Evolutionary conservation across 1,140 invertebrate species (phyloP).

Genomic region (Bombus confusus): DNA sequence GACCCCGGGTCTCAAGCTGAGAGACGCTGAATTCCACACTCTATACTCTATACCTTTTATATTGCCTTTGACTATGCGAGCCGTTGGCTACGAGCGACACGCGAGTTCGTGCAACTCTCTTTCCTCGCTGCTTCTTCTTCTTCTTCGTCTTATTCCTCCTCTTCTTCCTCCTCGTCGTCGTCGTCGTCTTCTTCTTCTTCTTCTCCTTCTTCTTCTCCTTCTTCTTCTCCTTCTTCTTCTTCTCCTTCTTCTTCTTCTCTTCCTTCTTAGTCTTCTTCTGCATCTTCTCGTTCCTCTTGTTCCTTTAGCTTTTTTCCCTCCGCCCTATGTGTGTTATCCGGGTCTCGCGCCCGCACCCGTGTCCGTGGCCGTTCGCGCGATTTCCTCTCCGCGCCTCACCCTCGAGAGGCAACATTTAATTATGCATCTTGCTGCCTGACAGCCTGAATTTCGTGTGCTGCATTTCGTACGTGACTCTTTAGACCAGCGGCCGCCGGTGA

Average conservation of each 20-base stretch:
- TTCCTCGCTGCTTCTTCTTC: too few species aligned
- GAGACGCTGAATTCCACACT: slow-evolving; percentile 80
- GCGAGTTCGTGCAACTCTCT: slow-evolving; percentile 58
- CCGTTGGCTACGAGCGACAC: slow-evolving; percentile 73
- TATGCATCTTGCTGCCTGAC: slow-evolving; percentile 48
- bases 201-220: background rate
- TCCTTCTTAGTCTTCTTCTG: background rate
- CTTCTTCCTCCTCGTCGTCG: background rate
- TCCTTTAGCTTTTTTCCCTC: background rate
- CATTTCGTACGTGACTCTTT: slow-evolving; percentile 45
- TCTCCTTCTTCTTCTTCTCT: background rate
- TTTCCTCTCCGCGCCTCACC: slow-evolving; percentile 20
- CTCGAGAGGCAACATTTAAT: slow-evolving; percentile 45
- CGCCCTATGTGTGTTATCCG: slow-evolving; percentile 18
- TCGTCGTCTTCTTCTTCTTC: rapidly evolving
- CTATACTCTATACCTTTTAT: slow-evolving; percentile 78
- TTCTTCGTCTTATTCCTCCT: background rate
- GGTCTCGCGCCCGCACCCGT: slow-evolving; percentile 7
- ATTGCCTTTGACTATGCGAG: slow-evolving; percentile 76
- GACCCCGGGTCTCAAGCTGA: slow-evolving; percentile 76
- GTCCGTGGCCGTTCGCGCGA: slow-evolving; percentile 4
- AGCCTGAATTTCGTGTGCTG: slow-evolving; percentile 50
- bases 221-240: background rate
- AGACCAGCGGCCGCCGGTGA: slow-evolving; percentile 33
- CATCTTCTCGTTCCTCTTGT: background rate